These are phyloP conservation scores for Crotalus tigris DNA, from an alignment of 2,113 vertebrate species.

Conservation along the genomic window DNA sequence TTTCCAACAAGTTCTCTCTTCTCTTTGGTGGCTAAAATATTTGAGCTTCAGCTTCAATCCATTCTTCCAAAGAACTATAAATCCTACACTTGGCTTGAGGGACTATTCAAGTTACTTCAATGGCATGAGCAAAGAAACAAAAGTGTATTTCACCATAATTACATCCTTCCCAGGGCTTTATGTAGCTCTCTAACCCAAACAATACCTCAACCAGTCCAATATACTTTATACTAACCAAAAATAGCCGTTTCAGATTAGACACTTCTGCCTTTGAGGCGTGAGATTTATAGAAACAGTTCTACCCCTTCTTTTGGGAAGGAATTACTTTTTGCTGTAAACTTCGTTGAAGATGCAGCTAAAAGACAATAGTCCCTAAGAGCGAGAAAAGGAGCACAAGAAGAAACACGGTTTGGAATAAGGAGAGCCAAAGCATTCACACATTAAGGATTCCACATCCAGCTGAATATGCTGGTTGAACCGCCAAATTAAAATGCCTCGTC, in stretches of 20 bases:
- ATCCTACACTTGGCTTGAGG: background rate
- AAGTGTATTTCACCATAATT: background rate
- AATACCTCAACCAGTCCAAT: background rate
- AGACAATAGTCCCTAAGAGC: conserved; percentile 23
- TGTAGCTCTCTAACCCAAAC: background rate
- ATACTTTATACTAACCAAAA: background rate
- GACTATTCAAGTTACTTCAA: background rate
- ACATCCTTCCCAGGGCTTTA: background rate
- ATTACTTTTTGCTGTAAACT: background rate
- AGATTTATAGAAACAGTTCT: background rate
- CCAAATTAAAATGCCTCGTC: conserved; percentile 43
- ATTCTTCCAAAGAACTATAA: no score
- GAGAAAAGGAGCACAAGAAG: conserved; percentile 1
- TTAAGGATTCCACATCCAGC: conserved; percentile 38
- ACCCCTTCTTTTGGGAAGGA: background rate
- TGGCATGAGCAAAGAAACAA: background rate
- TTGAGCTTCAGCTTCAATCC: no score
- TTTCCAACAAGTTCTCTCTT: no score
- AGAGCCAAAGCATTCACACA: background rate
- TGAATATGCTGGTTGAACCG: conserved; percentile 41
- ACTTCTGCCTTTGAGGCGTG: fast-evolving
- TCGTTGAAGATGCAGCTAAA: background rate
- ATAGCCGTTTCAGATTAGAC: background rate
- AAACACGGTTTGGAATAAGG: conserved; percentile 28
- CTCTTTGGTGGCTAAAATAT: no score